Base-by-base conservation (phyloP, 2,888 invertebrate species). In the Tenthredo notha region DNA sequence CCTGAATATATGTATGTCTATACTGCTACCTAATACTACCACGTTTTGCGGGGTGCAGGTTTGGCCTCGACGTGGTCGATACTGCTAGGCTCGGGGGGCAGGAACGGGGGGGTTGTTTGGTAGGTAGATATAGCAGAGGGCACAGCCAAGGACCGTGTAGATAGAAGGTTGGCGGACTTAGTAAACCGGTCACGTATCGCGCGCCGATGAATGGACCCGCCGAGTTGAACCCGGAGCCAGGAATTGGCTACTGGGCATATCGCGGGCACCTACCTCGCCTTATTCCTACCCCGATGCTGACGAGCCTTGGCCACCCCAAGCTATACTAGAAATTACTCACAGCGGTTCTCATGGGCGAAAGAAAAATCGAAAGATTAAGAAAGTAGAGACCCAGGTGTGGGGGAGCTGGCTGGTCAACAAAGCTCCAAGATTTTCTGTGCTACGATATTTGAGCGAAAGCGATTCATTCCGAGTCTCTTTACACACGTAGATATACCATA, bases 191-290 rank as follows among this genome's bases (percentile, higher is more conserved):
- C 93, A 93, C 93, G 93, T 93, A 93, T 91, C 91, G 91, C 91
- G 89, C 92, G 90, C 92, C 93, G 92, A 93, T 93, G 93, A 93
- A 93, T 93, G 93, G 93, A 93, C 92, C 93, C 92, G 91, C 91
- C 92, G 92, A 92, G 91, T 92, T 91, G 91, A 92, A 92, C 91
- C 90, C 91, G 88, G 91, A 91, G 91, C 91, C 90, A 91, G 92
- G 92, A 93, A 93, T 93, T 93, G 92, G 93, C 93, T 93, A 93
- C 92, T 90, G 92, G 93, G 92, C 91, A 91, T 91, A 92, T 90
- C 92, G 90, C 92, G 91, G 91, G 91, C 91, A 92, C 91, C 92
- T 91, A 92, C 92, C 92, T 91, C 91, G 91, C 91, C 91, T 83
- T 70, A 70, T 70, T 83, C 83, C 83, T 67, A 70, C 83, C 65